These are phyloP conservation scores for Xanthorhoe spadicearia DNA, from an alignment of 2,888 invertebrate species.

Conservation along the genomic window DNA sequence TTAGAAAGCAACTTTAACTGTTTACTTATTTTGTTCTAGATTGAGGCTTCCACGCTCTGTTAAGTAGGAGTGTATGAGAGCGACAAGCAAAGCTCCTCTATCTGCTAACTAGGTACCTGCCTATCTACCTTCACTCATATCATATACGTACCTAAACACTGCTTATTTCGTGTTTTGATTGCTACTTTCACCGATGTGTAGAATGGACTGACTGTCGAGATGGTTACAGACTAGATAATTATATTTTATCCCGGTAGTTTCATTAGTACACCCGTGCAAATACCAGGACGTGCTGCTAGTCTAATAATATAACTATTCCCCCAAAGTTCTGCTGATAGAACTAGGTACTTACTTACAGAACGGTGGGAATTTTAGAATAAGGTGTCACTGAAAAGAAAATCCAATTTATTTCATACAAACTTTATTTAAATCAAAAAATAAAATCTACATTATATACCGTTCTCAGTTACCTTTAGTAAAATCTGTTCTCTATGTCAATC, in stretches of 20 bases:
- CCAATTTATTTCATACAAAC: constrained; percentile 77
- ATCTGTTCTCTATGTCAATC: constrained; percentile 64
- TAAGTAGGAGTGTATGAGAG: neutral
- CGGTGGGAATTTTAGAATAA: no score
- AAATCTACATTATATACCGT: constrained; percentile 82
- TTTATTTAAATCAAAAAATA: constrained; percentile 85
- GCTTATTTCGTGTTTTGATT: no score
- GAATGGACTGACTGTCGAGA: no score
- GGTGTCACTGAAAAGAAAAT: constrained; percentile 4
- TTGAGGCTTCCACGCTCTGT: neutral
- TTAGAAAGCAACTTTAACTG: neutral
- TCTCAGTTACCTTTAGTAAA: constrained; percentile 77
- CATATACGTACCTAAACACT: no score
- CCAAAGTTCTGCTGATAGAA: no score
- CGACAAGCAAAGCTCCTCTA: neutral
- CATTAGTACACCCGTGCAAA: no score
- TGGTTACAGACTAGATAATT: no score
- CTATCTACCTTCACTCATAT: neutral
- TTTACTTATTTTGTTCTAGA: neutral
- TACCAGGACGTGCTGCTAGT: no score
- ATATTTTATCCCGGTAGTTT: no score
- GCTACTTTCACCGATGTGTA: no score
- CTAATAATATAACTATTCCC: no score
- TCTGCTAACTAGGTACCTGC: neutral
- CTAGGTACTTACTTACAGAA: no score